These are phyloP conservation scores for Galerucella nymphaeae DNA, from an alignment of 2,888 invertebrate genomes.

Conservation along the genomic window DNA sequence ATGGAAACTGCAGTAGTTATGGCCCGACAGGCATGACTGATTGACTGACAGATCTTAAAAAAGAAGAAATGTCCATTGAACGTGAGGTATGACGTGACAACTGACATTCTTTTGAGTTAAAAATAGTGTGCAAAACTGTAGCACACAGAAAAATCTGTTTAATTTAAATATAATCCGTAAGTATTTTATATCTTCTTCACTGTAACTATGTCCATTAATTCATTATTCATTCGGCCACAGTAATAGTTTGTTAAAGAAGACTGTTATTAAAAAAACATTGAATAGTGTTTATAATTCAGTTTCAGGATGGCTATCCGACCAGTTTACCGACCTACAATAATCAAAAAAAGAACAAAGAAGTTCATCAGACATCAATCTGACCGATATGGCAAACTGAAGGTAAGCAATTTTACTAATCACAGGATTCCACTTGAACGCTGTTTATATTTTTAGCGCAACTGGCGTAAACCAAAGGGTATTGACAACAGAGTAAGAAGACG, in stretches of 20 bases:
- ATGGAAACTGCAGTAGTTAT: background rate
- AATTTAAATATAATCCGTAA: slow-evolving; percentile 24
- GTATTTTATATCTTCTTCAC: slow-evolving; percentile 10
- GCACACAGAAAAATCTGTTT: slow-evolving; percentile 22
- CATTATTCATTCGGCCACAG: background rate
- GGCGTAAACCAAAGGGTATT: slow-evolving; percentile 99
- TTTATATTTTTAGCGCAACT: slow-evolving; percentile 79
- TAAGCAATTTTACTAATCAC: slow-evolving; percentile 58
- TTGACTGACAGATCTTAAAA: background rate
- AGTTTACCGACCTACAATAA: slow-evolving; percentile 87
- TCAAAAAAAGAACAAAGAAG: slow-evolving; percentile 98
- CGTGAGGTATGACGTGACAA: background rate
- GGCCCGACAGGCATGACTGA: background rate
- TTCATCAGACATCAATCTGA: slow-evolving; percentile 99
- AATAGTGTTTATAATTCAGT: slow-evolving; percentile 49
- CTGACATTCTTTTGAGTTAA: slow-evolving; percentile 10
- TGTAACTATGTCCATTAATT: background rate
- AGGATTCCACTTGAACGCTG: background rate
- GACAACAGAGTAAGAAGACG: slow-evolving; percentile 99
- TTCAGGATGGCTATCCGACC: slow-evolving; percentile 89
- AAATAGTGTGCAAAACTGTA: slow-evolving; percentile 20
- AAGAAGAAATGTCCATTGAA: background rate
- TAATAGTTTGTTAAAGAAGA: background rate
- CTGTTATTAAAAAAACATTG: background rate
- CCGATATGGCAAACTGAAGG: slow-evolving; percentile 95